Conservation (phyloP, 2,797 vertebrate genomes). For the Gorsachius magnificus region DNA sequence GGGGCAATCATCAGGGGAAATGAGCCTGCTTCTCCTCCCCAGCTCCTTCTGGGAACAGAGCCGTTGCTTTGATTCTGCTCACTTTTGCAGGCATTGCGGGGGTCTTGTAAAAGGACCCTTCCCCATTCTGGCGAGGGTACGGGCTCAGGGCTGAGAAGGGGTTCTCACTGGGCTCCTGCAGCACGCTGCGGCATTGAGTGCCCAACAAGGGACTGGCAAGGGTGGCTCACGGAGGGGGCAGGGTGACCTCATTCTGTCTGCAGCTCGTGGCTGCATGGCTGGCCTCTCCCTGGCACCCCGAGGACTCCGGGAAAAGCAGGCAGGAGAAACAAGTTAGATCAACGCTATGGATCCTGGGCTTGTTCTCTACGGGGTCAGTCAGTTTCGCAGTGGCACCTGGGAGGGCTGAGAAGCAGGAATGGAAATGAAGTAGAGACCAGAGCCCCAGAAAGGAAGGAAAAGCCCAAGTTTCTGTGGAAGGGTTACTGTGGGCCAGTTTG, state of each 20-base stretch:
- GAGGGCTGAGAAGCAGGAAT: background rate
- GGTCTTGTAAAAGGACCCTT: background rate
- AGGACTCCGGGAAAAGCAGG: background rate
- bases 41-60: background rate
- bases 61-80: fast-evolving
- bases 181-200: fast-evolving
- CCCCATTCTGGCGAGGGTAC: fast-evolving
- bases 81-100: fast-evolving
- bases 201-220: background rate
- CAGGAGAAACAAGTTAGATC: background rate
- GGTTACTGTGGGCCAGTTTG: background rate
- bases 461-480: background rate
- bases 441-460: background rate
- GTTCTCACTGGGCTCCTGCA: background rate
- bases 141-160: background rate
- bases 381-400: background rate
- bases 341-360: fast-evolving
- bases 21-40: background rate
- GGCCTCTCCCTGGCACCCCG: background rate
- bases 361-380: fast-evolving
- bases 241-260: conserved; percentile 60
- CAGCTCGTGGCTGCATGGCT: background rate
- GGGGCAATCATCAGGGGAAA: background rate
- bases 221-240: background rate
- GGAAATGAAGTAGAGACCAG: background rate